Evolutionary conservation across 2,113 vertebrate genomes (phyloP).

Genomic region (Notothenia rossii): DNA sequence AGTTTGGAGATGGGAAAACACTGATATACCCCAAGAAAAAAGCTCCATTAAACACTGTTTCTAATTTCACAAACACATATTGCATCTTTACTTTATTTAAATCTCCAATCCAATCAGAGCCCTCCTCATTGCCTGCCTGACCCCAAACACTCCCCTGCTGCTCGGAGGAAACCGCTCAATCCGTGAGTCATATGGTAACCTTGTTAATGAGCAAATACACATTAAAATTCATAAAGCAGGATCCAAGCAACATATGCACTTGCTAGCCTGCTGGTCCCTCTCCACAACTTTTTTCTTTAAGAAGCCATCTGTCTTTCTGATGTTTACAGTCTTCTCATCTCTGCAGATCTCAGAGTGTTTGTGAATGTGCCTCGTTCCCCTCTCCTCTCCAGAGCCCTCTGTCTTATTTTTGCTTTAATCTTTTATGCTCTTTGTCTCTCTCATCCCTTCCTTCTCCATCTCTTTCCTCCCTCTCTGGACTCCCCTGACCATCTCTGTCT

Average conservation of each 20-base stretch:
- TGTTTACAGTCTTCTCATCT: conserved; percentile 39
- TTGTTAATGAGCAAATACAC: conserved; percentile 54
- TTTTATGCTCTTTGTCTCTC: conserved; percentile 19
- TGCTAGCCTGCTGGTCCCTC: conserved; percentile 32
- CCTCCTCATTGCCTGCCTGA: conserved; percentile 1
- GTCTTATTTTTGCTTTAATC: conserved; percentile 14
- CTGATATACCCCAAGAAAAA: background rate
- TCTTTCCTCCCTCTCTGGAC: background rate
- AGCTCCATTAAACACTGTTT: too few relatives aligned
- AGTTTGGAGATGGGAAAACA: background rate
- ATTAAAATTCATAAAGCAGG: conserved; percentile 52
- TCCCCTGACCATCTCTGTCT: conserved; percentile 22
- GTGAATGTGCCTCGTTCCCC: background rate
- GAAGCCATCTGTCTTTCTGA: conserved; percentile 65
- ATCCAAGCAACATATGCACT: conserved; percentile 62
- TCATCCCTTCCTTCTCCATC: conserved; percentile 5
- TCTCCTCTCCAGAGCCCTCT: background rate
- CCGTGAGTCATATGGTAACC: conserved; percentile 58
- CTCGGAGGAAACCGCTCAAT: background rate
- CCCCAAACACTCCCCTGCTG: conserved; percentile 19
- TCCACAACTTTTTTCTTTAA: background rate
- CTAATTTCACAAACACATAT: too few relatives aligned
- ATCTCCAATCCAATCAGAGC: background rate
- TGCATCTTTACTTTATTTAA: too few relatives aligned
- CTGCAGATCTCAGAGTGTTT: conserved; percentile 29